Conservation (phyloP, 2,797 vertebrate genomes). For the Austrolebias charrua region DNA sequence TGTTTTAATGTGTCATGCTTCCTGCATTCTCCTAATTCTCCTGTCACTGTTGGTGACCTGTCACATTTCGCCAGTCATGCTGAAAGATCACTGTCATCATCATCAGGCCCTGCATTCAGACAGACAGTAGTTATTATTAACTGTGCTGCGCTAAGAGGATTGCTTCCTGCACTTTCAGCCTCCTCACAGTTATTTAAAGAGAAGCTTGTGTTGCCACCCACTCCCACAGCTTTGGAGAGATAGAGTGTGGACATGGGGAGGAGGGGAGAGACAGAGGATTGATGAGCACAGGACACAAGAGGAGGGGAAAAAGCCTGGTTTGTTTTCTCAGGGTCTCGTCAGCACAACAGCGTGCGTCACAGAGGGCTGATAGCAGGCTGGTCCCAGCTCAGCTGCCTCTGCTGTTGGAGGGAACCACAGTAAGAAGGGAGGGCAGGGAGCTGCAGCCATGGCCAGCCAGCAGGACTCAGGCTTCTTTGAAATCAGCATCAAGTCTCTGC, state of each 20-base stretch:
- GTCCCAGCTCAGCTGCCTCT: slow-evolving; percentile 57
- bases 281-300: slow-evolving; percentile 81
- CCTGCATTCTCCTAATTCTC: slow-evolving; percentile 14
- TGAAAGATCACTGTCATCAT: slow-evolving; percentile 45
- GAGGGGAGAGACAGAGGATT: slow-evolving; percentile 66
- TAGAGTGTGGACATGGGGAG: slow-evolving; percentile 31
- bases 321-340: slow-evolving; percentile 72
- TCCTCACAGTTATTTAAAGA: slow-evolving; percentile 79
- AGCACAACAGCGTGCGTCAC: slow-evolving; percentile 67
- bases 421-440: slow-evolving; percentile 42
- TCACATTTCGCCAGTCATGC: slow-evolving; percentile 61
- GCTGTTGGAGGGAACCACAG: slow-evolving; percentile 47
- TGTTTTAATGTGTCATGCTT: slow-evolving; percentile 26
- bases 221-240: slow-evolving; percentile 64
- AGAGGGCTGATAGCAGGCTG: slow-evolving; percentile 79
- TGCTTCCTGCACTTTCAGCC: slow-evolving; percentile 77
- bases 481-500: slow-evolving; percentile 99
- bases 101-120: slow-evolving; percentile 67
- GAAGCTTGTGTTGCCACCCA: slow-evolving; percentile 71
- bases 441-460: slow-evolving; percentile 94
- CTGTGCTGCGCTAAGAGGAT: slow-evolving; percentile 81
- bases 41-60: slow-evolving; percentile 7
- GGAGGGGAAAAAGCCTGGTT: slow-evolving; percentile 79
- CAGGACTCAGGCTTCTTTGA: slow-evolving; percentile 99
- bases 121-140: slow-evolving; percentile 81